Percentiles rank a stretch among this genome's conserved stretches.
phyloP scores from a whole-genome alignment of 1,140 invertebrate species.

The Platyscapa corneri region DNA sequence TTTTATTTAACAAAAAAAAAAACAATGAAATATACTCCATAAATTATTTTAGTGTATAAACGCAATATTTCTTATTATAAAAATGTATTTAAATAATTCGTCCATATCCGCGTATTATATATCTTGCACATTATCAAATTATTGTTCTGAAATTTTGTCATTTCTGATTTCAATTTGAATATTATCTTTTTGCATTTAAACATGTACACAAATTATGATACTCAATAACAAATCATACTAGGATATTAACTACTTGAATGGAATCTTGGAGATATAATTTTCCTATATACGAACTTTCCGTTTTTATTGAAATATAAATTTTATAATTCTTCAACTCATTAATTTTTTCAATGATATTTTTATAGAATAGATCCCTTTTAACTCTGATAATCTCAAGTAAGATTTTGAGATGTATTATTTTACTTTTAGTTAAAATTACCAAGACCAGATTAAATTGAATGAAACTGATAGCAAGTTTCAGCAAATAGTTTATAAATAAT shows the following conservation, averaged over 20 bases:
- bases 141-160: neutral
- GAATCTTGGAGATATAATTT: neutral
- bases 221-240: neutral
- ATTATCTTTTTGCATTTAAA: neutral
- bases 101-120: neutral
- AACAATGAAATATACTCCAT: slow-evolving; percentile 31
- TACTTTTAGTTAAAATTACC: no score
- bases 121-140: neutral
- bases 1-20: neutral
- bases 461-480: no score
- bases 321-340: neutral
- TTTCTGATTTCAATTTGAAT: neutral
- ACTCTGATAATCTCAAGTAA: neutral
- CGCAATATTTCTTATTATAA: slow-evolving; percentile 10
- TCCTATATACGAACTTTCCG: neutral
- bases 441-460: no score
- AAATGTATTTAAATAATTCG: slow-evolving; percentile 34
- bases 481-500: no score
- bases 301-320: neutral
- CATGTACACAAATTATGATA: neutral
- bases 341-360: neutral
- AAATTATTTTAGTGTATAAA: slow-evolving; percentile 26
- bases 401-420: neutral
- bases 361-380: neutral
- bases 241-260: neutral